Evolutionary conservation across 2,113 vertebrate genomes (phyloP), one percentile per base, ranked within the genome.

Genomic region (Struthidea cinerea): DNA sequence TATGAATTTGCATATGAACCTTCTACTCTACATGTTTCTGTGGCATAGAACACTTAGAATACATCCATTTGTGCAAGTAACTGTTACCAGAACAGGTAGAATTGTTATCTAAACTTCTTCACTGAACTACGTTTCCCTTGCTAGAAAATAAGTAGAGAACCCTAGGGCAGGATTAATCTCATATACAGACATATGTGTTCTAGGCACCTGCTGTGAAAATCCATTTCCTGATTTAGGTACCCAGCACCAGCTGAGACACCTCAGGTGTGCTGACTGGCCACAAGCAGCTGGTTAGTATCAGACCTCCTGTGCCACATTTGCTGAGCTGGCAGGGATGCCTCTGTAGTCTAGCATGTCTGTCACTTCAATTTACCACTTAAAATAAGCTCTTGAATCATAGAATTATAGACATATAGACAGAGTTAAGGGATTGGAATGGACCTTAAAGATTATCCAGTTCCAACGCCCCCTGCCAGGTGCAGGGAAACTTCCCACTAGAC

Each of bases 401-500:
- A 46, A 39, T 53, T 39, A 46, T 15, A 59, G 60, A 59, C 35
- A 65, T 28, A 84, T 10, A 15, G 3, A n/a, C 13, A n/a, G 26
- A 52, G 3, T 11, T 55, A 41, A 68, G 11, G 10, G 13, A 6
- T 18, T 59, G 53, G 24, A 82, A 60, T 21, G 27, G 39, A 39
- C n/a, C 53, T 46, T 46, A 39, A 33, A 59, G 16, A 26, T 26
- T 28, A 75, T n/a, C 16, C 4, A 26, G 24, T 60, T 39, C 28
- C 32, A 32, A 15, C 2, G 4, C 4, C 14, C 6, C 3, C 28
- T 74, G 16, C 23, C 27, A n/a, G 3, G 9, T 16, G 16, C n/a
- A 47, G n/a, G n/a, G 20, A 35, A 2, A 17, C 7, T 11, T 75
- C 9, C 39, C 17, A 3, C 9, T 61, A 35, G 11, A 53, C 30